Percentiles rank a stretch among this genome's conserved stretches.
phyloP scores from a whole-genome alignment of 2,113 vertebrate genomes.

The Sebastes schlegelii region DNA sequence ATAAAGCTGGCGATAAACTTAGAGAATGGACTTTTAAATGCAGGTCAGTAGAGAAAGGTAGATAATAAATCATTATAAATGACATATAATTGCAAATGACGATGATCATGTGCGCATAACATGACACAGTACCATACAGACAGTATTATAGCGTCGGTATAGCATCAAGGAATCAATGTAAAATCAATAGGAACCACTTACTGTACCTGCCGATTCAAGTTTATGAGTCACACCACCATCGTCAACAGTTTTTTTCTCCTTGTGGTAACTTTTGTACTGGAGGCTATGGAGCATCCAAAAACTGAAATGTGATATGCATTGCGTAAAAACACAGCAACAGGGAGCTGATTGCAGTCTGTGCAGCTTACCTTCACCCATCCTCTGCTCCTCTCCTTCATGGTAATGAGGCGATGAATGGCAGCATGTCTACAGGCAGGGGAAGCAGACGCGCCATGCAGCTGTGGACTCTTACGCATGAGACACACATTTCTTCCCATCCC shows the following conservation, averaged over 20 bases:
- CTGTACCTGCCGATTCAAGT: constrained; percentile 6
- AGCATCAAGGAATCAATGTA: neutral
- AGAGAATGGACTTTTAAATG: neutral
- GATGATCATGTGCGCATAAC: neutral
- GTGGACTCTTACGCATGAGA: constrained; percentile 69
- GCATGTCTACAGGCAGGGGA: constrained; percentile 75
- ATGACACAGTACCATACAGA: neutral
- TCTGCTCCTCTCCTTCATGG: constrained; percentile 70
- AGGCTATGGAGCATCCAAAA: constrained; percentile 41
- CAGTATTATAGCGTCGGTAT: neutral
- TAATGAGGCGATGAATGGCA: constrained; percentile 80
- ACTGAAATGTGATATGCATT: constrained; percentile 48
- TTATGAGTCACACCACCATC: constrained; percentile 1
- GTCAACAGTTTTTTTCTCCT: neutral
- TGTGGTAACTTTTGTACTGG: constrained; percentile 35
- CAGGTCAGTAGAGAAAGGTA: neutral
- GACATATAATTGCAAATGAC: neutral
- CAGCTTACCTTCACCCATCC: constrained; percentile 69
- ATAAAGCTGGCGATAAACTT: neutral
- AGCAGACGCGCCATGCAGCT: constrained; percentile 75
- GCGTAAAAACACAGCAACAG: constrained; percentile 57
- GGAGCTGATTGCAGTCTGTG: constrained; percentile 71
- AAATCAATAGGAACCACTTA: constrained; percentile 19
- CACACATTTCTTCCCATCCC: constrained; percentile 49
- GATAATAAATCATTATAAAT: constrained; percentile 19